Base-by-base conservation (phyloP, 2,797 vertebrate genomes). In the Gephyroberyx darwinii region DNA sequence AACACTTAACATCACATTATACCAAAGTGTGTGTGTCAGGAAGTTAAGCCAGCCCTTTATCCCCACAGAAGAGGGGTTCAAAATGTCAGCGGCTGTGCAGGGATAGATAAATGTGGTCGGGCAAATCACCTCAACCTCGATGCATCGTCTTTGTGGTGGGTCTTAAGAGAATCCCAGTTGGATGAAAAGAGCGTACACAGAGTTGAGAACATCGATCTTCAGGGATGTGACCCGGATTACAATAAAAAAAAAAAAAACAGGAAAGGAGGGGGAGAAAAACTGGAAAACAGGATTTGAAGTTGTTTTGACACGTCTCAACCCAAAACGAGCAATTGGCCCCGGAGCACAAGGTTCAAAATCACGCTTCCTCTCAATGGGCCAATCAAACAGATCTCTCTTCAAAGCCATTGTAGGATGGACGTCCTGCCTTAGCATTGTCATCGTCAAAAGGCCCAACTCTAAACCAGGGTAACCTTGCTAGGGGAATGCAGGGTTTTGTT, bases 101-200 rank as follows among this genome's bases (percentile, higher is more conserved):
- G 69, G 17, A 35, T n/a, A 72, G 53, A 83, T 68, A 61, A 74
- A 78, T 69, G 20, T 57, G 71, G 81, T 75, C 33, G 68, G 55
- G 50, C 33, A 81, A 74, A 89, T 75, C 76, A 84, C 62, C 52
- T 78, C 65, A 77, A 80, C 67, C 72, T 83, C 50, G 51, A 74
- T 79, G 74, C 31, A 6, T 39, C 20, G 22, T 48, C 20, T 53
- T 41, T 59, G 70, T 14, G 61, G 51, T 35, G 14, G 30, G 50
- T 58, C 74, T 54, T 53, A 43, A 43, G 52, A 50, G 14, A 82
- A 77, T 68, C 22, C 56, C 55, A 65, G 54, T 63, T 50, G 33
- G 50, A 30, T 53, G 37, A 74, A 68, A 74, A 66, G 53, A 37
- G 56, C 10, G 58, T 37, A 47, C 16, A n/a, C 35, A 20, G 59